Conservation (phyloP, 1,140 invertebrate genomes). For the Drosophila arawakana region DNA sequence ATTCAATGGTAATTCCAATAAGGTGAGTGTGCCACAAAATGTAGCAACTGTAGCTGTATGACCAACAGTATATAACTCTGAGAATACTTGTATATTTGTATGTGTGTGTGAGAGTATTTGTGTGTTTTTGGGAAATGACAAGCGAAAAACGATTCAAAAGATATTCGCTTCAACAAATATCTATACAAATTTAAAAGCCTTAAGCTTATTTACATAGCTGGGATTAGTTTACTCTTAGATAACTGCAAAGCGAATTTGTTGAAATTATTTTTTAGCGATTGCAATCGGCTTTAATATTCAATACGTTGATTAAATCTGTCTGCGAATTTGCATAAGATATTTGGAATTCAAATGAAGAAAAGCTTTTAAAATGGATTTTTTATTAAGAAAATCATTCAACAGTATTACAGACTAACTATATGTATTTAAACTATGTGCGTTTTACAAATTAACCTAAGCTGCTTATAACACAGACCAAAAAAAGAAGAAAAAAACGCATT, state of each 20-base stretch:
- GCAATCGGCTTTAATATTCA: neutral
- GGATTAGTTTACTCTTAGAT: neutral
- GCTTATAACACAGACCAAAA: too few species aligned
- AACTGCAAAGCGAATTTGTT: neutral
- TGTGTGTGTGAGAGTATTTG: neutral
- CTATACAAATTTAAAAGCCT: constrained; percentile 17
- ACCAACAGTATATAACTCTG: neutral
- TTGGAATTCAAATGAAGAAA: neutral
- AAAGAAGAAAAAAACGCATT: too few species aligned
- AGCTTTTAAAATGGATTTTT: neutral
- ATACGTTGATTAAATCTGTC: neutral
- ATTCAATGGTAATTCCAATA: constrained; percentile 90
- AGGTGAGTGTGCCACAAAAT: constrained; percentile 85
- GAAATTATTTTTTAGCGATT: neutral
- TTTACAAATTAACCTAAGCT: too few species aligned
- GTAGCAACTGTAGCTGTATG: neutral
- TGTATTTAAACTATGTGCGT: too few species aligned
- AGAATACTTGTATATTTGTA: neutral
- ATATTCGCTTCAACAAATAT: constrained; percentile 4
- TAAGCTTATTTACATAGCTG: constrained; percentile 15
- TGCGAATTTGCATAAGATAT: neutral
- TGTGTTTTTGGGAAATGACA: constrained; percentile 16
- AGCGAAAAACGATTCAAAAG: constrained; percentile 20
- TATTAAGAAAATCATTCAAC: too few species aligned
- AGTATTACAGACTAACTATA: too few species aligned